Base-by-base conservation (phyloP, 1,140 invertebrate genomes). In the Leptinotarsa lineolata region DNA sequence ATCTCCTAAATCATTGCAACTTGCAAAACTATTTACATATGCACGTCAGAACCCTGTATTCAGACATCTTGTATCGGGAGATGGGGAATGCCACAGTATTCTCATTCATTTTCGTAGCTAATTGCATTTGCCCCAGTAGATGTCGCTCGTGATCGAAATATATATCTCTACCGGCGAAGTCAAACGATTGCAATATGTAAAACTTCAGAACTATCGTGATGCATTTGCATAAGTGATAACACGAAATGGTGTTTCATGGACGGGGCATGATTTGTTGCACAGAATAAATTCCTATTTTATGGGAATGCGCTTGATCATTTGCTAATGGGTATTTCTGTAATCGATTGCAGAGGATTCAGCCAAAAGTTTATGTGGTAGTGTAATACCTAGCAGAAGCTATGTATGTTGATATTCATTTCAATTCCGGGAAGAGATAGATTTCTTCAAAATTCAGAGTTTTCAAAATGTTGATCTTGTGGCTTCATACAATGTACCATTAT, bases 21-120 rank as follows among this genome's bases (percentile, higher is more conserved):
- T 61, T 22, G 60, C 18, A 22, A 61, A 61, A 61, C 60, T 61
- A 21, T 20, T 67, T 67, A 67, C 65, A 67, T 67, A 67, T 67
- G 65, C 65, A 67, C 11, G 65, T 67, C 65, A 67, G 65, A 67
- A 45, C 20, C 20, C 65, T 44, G n/a, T 67, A 67, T 67, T 67
- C 24, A 67, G 65, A 67, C 22, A 67, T 67, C 65, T 67, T 67
- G 65, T 67, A 67, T 18, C 30, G 3, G 13, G 20, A 11, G 18
- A 67, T 18, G 22, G 20, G 20, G 24, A 30, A 30, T 39, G 30
- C 30, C 30, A 39, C 8, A 45, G 65, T 24, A 18, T 45, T 67
- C 24, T 44, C 24, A 71, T 64, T 71, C 58, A 71, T 71, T 71
- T 71, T 71, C 46, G 48, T 39, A 20, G 45, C 60, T 64, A 71